Evolutionary conservation across 1,140 invertebrate species (phyloP).

Genomic region (Littorina saxatilis): DNA sequence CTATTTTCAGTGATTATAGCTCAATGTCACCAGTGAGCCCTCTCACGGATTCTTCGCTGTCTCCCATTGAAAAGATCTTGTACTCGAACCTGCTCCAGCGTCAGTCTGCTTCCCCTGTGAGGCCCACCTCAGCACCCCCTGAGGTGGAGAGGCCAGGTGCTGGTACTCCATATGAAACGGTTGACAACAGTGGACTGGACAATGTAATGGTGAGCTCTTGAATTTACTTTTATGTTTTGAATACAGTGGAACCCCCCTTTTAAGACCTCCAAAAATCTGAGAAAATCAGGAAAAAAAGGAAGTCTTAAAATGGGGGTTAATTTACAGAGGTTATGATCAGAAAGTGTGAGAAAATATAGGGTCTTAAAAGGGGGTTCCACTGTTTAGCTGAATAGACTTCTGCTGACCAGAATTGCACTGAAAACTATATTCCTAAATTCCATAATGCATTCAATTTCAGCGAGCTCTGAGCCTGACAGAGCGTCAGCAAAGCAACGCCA

Average conservation of each 20-base stretch:
- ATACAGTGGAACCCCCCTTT: too few relatives aligned
- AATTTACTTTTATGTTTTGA: too few relatives aligned
- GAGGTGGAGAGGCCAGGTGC: neutral
- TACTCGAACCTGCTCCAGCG: conserved; percentile 61
- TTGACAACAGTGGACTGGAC: neutral
- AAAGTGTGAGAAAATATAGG: too few relatives aligned
- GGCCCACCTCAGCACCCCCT: neutral
- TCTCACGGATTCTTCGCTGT: conserved; percentile 56
- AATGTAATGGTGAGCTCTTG: conserved; percentile 34
- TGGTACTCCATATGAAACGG: neutral
- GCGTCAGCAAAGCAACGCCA: conserved; percentile 38
- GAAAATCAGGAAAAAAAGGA: too few relatives aligned
- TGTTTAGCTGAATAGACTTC: too few relatives aligned
- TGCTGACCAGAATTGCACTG: too few relatives aligned
- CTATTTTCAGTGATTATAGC: conserved; percentile 23
- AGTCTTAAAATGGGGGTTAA: too few relatives aligned
- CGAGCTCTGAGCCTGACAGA: conserved; percentile 22
- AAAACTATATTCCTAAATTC: too few relatives aligned
- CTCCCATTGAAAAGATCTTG: conserved; percentile 69
- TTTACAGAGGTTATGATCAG: too few relatives aligned
- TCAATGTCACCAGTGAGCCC: conserved; percentile 55
- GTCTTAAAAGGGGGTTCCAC: too few relatives aligned
- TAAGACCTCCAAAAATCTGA: too few relatives aligned
- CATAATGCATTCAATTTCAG: too few relatives aligned
- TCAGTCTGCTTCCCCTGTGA: conserved; percentile 35